Conservation (phyloP, 2,888 invertebrate genomes). For the Hylaea fasciaria region DNA sequence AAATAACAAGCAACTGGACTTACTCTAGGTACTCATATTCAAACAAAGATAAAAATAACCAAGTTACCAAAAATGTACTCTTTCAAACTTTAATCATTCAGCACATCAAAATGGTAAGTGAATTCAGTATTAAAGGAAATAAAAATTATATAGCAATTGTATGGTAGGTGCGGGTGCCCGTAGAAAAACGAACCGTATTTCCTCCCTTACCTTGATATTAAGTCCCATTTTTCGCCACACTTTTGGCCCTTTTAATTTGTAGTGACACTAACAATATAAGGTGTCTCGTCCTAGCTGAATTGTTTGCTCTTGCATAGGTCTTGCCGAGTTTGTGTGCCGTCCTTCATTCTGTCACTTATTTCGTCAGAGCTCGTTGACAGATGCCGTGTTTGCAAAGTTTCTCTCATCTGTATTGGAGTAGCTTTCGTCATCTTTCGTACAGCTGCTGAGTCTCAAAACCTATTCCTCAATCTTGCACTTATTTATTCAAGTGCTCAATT, state of each 20-base stretch:
- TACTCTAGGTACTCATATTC: no score
- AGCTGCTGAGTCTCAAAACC: no score
- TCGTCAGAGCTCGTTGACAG: constrained; percentile 3
- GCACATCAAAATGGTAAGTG: constrained; percentile 19
- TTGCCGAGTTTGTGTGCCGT: constrained; percentile 8
- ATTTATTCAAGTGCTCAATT: no score
- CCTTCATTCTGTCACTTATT: constrained; percentile 12
- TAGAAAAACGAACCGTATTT: constrained; percentile 9
- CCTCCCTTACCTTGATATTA: no score
- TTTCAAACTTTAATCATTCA: constrained; percentile 16
- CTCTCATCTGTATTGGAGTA: neutral
- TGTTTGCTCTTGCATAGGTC: constrained; percentile 18
- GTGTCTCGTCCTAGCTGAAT: constrained; percentile 15
- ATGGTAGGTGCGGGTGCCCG: constrained; percentile 21
- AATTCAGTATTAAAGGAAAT: constrained; percentile 18
- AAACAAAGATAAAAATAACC: no score
- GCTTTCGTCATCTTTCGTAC: no score
- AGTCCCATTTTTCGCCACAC: neutral
- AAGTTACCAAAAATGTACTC: neutral
- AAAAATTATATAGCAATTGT: constrained; percentile 19
- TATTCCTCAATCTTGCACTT: no score
- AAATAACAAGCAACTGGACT: no score
- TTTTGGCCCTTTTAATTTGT: constrained; percentile 16
- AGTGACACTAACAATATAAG: constrained; percentile 17
- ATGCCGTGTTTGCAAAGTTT: neutral